phyloP scores from a whole-genome alignment of 2,888 invertebrate genomes.

The Steinernema carpocapsae region DNA sequence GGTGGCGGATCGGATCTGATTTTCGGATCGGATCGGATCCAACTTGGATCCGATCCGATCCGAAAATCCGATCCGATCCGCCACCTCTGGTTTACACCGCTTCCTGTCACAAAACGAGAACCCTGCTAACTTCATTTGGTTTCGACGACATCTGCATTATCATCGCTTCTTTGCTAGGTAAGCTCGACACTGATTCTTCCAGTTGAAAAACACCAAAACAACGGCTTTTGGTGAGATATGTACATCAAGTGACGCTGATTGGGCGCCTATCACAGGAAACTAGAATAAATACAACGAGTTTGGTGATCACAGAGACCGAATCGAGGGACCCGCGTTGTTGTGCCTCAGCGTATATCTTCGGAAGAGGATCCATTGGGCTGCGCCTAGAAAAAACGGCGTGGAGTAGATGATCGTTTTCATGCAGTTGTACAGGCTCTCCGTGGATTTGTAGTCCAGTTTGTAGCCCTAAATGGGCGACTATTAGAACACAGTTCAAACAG shows the following conservation, averaged over 20 bases:
- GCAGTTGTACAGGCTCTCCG: constrained; percentile 47
- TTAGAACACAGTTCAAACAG: too few relatives aligned
- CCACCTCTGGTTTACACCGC: too few relatives aligned
- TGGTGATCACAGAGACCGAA: neutral
- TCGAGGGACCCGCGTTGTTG: neutral
- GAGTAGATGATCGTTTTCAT: constrained; percentile 56
- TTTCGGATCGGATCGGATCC: too few relatives aligned
- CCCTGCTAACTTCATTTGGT: too few relatives aligned
- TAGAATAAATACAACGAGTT: neutral
- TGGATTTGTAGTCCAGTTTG: constrained; percentile 42
- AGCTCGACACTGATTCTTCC: neutral
- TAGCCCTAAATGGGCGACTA: constrained; percentile 46
- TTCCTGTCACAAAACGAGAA: too few relatives aligned
- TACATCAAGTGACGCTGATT: neutral
- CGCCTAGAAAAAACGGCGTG: constrained; percentile 56
- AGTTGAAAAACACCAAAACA: too few relatives aligned
- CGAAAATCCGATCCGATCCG: too few relatives aligned
- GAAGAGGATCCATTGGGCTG: constrained; percentile 57
- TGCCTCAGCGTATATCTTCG: constrained; percentile 55
- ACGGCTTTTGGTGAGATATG: neutral
- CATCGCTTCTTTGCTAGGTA: neutral
- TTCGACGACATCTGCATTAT: too few relatives aligned
- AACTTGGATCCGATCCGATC: too few relatives aligned
- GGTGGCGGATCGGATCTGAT: too few relatives aligned
- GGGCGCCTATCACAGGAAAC: constrained; percentile 20